Percentiles rank a stretch among this genome's conserved stretches.
These are phyloP conservation scores for Leptothorax acervorum DNA, from an alignment of 2,888 invertebrate species.

Conservation along the genomic window DNA sequence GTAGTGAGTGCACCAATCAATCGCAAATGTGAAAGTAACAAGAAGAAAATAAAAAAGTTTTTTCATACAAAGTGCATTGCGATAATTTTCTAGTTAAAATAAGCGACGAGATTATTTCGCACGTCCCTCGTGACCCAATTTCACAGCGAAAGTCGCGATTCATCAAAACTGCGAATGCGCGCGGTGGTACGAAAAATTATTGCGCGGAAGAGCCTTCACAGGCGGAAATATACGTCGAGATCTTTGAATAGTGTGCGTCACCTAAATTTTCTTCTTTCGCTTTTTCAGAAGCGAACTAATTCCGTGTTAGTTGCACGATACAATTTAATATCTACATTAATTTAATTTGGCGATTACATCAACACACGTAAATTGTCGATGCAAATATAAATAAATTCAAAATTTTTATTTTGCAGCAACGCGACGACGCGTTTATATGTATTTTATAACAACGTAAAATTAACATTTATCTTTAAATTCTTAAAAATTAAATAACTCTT, in stretches of 20 bases:
- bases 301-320: neutral
- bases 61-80: neutral
- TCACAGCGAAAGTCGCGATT: slow-evolving; percentile 50
- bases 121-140: slow-evolving; percentile 56
- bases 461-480: neutral
- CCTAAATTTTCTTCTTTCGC: slow-evolving; percentile 4
- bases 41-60: neutral
- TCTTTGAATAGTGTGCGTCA: slow-evolving; percentile 14
- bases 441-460: neutral
- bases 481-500: neutral
- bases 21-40: neutral
- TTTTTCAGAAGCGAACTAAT: slow-evolving; percentile 9
- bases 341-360: neutral
- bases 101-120: slow-evolving; percentile 47
- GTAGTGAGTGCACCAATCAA: no score
- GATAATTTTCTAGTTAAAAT: slow-evolving; percentile 40
- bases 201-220: slow-evolving; percentile 16
- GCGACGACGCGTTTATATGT: neutral
- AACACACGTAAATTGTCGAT: neutral
- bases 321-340: slow-evolving; percentile 6
- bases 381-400: neutral
- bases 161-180: slow-evolving; percentile 49
- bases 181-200: slow-evolving; percentile 37
- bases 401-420: neutral
- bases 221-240: slow-evolving; percentile 21